Percentiles rank a stretch among this genome's conserved stretches.
phyloP scores from a whole-genome alignment of 2,888 invertebrate genomes.

The Tubulanus polymorphus region DNA sequence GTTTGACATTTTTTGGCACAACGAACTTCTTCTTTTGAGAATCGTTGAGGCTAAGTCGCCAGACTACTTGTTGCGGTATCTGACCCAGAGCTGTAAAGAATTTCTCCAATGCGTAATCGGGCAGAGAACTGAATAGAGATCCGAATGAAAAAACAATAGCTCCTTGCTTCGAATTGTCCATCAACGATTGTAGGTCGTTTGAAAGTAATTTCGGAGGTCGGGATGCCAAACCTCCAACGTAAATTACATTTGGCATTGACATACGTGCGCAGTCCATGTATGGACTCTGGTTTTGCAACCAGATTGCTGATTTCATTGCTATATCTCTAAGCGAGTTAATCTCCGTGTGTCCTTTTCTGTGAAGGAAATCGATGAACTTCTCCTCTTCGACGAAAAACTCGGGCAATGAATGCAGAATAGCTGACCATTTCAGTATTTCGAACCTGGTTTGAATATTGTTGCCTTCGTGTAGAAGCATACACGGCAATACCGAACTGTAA shows the following conservation, averaged over 20 bases:
- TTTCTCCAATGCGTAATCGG: constrained; percentile 9
- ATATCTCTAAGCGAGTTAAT: too few species aligned
- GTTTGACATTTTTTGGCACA: constrained; percentile 13
- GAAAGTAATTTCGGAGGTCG: constrained; percentile 17
- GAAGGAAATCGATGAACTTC: too few species aligned
- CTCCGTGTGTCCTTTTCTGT: too few species aligned
- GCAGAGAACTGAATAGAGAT: constrained; percentile 13
- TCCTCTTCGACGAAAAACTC: too few species aligned
- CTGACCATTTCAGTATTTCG: too few species aligned
- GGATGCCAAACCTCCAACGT: constrained; percentile 21
- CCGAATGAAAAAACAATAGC: constrained; percentile 29
- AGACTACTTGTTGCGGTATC: too few species aligned
- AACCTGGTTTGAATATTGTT: too few species aligned
- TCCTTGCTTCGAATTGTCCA: constrained; percentile 20
- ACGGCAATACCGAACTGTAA: too few species aligned
- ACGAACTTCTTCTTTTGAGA: too few species aligned
- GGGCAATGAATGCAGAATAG: too few species aligned
- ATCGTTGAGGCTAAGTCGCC: too few species aligned
- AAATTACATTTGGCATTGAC: constrained; percentile 20
- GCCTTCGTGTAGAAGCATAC: too few species aligned
- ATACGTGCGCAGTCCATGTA: constrained; percentile 22
- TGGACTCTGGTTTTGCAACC: constrained; percentile 7
- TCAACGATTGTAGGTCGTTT: constrained; percentile 16
- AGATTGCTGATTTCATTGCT: constrained; percentile 5
- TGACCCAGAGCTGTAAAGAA: constrained; percentile 19